A percentile compares a stretch with the other conserved stretches of the same genome.
Evolutionary conservation across 2,888 invertebrate species (phyloP).

Genomic region (Biston betularia): DNA sequence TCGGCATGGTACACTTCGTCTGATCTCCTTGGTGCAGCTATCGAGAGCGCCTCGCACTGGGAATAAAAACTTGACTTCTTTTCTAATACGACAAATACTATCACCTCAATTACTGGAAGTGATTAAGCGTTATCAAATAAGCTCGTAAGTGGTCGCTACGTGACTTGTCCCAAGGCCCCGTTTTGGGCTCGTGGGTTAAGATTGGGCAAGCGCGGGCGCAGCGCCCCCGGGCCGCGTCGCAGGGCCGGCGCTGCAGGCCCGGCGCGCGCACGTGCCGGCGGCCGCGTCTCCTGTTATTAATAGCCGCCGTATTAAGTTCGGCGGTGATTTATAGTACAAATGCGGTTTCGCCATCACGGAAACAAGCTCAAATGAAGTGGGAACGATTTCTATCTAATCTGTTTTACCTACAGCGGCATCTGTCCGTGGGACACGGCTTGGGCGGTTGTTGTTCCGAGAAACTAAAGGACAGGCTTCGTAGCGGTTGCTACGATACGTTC

Average conservation of each 20-base stretch:
- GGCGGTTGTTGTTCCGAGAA: too few species aligned
- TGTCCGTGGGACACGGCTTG: too few species aligned
- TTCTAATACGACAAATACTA: too few species aligned
- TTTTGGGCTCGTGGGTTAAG: conserved; percentile 8
- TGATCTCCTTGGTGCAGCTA: too few species aligned
- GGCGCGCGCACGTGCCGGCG: conserved; percentile 15
- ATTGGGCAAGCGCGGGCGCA: conserved; percentile 18
- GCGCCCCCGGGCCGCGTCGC: conserved; percentile 1
- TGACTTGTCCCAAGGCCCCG: conserved; percentile 12
- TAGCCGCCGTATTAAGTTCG: conserved; percentile 2
- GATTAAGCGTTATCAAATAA: background rate
- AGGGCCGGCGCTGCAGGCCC: conserved; percentile 7
- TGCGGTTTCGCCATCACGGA: conserved; percentile 17
- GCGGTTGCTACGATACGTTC: too few species aligned
- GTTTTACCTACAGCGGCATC: too few species aligned
- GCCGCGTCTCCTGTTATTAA: conserved; percentile 5
- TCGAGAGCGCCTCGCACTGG: too few species aligned
- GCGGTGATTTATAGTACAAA: conserved; percentile 7
- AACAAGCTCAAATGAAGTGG: background rate
- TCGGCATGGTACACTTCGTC: too few species aligned
- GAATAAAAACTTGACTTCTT: too few species aligned
- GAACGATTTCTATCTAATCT: background rate
- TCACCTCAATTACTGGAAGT: background rate
- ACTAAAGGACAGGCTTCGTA: too few species aligned
- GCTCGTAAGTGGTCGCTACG: background rate